Base-by-base conservation (phyloP, 2,888 invertebrate species). In the Dryobota labecula region DNA sequence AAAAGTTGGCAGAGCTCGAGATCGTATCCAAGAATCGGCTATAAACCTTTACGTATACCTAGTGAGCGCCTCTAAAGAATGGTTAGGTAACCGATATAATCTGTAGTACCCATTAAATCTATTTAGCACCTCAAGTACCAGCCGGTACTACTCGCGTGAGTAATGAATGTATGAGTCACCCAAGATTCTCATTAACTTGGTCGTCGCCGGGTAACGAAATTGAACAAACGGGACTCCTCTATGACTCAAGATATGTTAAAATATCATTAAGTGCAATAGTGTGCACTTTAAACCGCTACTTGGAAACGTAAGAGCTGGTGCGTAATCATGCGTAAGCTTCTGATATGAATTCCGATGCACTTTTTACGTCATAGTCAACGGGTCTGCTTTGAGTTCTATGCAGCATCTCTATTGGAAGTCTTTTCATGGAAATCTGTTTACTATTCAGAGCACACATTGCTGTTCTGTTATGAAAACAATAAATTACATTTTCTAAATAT, bases 151-250 rank as follows among this genome's bases (percentile, higher is more conserved):
- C 69, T 62, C 45, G 58, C 60, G 70, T 87, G 86, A 89, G 82
- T 87, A 87, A 88, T 80, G 69, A 71, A 70, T 54, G 51, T 63
- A 83, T 88, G 89, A 85, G 82, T 89, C 89, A 89, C 66, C 62
- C 51, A 61, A 80, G 79, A 65, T 84, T 84, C 84, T 83, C 83
- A 84, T 73, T 82, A 86, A 79, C 78, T 83, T 74, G 67, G 57
- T 4, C 67, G 78, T 78, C 64, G 69, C 79, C 58, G 66, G 78
- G 73, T 77, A 78, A 80, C 78, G 54, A 68, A 83, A 83, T 80
- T 80, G 76, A 87, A 86, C 79, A 82, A 83, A 82, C 78, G 75
- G 74, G 76, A 63, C 82, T 78, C 77, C 73, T 76, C 49, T 51
- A 54, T 80, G 77, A 76, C 77, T 81, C 81, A 79, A 80, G 61